A percentile compares a stretch with the other conserved stretches of the same genome.
Evolutionary conservation across 2,888 invertebrate genomes (phyloP).

Genomic region (Aelia acuminata): DNA sequence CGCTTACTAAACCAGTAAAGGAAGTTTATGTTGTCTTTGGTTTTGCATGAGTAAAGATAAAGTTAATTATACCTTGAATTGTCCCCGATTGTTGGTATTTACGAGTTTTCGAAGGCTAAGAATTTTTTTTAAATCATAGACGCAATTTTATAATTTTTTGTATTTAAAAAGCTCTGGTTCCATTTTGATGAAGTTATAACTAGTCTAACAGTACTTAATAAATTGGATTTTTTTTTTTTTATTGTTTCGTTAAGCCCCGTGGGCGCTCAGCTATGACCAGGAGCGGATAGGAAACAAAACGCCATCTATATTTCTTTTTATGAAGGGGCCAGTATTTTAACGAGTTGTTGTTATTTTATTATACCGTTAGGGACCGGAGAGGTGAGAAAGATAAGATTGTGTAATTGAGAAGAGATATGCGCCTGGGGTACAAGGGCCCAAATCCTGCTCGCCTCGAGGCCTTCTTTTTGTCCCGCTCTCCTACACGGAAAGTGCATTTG

Average conservation of each 20-base stretch:
- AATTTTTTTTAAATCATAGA: no score
- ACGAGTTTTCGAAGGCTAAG: no score
- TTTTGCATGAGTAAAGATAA: no score
- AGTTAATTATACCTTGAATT: no score
- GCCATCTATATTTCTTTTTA: background rate
- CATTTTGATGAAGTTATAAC: background rate
- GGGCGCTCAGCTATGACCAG: slow-evolving; percentile 21
- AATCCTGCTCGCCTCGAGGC: background rate
- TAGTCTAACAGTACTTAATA: slow-evolving; percentile 8
- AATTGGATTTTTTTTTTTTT: background rate
- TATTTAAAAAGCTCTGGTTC: no score
- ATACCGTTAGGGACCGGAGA: slow-evolving; percentile 38
- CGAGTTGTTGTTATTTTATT: slow-evolving; percentile 56
- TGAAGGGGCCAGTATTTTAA: slow-evolving; percentile 49
- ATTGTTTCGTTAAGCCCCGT: background rate
- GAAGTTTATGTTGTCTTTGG: no score
- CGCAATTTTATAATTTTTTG: no score
- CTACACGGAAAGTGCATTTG: slow-evolving; percentile 57
- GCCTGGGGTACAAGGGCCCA: slow-evolving; percentile 42
- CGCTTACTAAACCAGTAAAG: no score
- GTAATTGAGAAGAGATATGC: slow-evolving; percentile 56
- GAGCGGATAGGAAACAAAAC: slow-evolving; percentile 30
- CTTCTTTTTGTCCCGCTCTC: slow-evolving; percentile 48
- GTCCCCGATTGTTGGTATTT: no score
- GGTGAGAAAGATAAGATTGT: slow-evolving; percentile 56